Conservation (phyloP, 2,888 invertebrate genomes). For the Coleophora deauratella region DNA sequence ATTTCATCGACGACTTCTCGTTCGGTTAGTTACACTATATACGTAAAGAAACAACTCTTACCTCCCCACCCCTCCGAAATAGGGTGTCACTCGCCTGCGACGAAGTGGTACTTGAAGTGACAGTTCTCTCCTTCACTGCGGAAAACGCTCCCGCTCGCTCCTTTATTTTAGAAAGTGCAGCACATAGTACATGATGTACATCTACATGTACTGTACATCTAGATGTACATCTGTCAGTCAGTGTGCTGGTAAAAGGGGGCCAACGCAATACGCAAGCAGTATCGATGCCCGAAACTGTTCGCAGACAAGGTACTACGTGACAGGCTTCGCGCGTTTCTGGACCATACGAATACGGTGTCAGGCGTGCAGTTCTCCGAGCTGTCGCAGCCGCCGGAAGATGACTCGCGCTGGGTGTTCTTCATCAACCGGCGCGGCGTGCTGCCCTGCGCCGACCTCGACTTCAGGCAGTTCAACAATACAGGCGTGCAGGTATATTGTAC, state of each 20-base stretch:
- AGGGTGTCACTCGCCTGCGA: too few species aligned
- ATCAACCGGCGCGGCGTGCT: conserved; percentile 9
- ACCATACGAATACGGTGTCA: neutral
- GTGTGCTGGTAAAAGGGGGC: too few species aligned
- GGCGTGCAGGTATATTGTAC: conserved; percentile 5
- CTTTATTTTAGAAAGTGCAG: too few species aligned
- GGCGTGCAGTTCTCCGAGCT: conserved; percentile 4
- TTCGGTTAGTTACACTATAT: conserved; percentile 34
- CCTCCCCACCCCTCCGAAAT: too few species aligned
- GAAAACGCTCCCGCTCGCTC: too few species aligned
- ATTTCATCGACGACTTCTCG: conserved; percentile 48
- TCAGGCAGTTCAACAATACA: neutral
- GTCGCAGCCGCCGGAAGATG: neutral
- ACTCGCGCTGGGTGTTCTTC: conserved; percentile 11
- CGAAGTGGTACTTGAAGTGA: too few species aligned
- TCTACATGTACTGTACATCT: too few species aligned
- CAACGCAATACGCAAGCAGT: neutral
- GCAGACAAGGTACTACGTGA: conserved; percentile 3
- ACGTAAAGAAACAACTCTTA: too few species aligned
- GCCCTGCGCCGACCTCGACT: conserved; percentile 5
- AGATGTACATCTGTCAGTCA: neutral
- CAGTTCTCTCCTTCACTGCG: too few species aligned
- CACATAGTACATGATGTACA: too few species aligned
- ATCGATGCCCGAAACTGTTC: neutral
- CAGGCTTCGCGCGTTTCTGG: neutral